These are phyloP conservation scores for Apodemus speciosus DNA, from an alignment of 2,113 vertebrate genomes.

Conservation along the genomic window DNA sequence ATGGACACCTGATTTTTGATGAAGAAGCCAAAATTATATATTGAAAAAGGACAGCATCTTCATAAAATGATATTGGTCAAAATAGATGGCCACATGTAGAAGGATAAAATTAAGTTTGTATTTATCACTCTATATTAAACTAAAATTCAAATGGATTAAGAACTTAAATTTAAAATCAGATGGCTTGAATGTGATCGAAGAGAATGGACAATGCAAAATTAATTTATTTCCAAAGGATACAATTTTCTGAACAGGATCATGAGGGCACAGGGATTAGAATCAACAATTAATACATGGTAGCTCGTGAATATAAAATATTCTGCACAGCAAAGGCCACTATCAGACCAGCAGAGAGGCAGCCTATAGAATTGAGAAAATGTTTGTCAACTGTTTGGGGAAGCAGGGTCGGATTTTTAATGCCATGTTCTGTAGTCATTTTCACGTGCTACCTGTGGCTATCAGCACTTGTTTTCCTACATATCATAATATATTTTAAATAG, in stretches of 20 bases:
- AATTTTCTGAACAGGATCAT: background rate
- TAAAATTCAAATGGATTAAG: background rate
- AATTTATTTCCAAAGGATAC: background rate
- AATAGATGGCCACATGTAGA: background rate
- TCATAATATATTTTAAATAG: background rate
- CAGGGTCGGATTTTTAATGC: background rate
- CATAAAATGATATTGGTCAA: background rate
- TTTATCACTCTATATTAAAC: background rate
- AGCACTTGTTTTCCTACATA: background rate
- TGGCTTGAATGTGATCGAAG: background rate
- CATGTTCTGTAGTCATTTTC: background rate
- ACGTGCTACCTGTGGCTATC: background rate
- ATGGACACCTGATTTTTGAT: background rate
- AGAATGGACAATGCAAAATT: background rate
- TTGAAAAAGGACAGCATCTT: background rate
- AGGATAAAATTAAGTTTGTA: background rate
- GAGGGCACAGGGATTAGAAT: background rate
- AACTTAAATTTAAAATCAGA: background rate
- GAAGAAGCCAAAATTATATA: background rate
- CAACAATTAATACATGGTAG: background rate
- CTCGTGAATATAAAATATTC: background rate
- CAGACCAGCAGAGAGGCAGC: background rate
- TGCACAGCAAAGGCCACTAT: background rate
- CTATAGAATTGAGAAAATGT: background rate
- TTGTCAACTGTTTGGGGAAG: background rate